Evolutionary conservation across 1,140 invertebrate species (phyloP).

Genomic region (Drosophila ohnishii): DNA sequence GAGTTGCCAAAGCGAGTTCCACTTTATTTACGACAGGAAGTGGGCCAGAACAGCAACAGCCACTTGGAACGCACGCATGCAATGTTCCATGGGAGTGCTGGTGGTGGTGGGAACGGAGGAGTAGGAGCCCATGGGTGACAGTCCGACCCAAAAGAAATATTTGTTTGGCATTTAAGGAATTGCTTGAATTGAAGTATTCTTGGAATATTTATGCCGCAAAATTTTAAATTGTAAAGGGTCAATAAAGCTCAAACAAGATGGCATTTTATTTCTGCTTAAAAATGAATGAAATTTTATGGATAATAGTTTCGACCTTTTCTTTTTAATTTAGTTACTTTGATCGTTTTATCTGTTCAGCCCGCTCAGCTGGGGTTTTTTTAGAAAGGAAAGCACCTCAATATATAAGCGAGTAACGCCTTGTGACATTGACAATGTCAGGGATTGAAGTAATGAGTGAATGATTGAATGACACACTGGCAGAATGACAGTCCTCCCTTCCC

Average conservation of each 20-base stretch:
- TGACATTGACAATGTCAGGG: slow-evolving; percentile 72
- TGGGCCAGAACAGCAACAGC: slow-evolving; percentile 69
- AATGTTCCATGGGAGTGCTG: slow-evolving; percentile 19
- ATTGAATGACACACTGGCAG: slow-evolving; percentile 53
- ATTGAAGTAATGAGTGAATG: slow-evolving; percentile 49
- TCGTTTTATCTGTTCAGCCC: too few relatives aligned
- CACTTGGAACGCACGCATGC: slow-evolving; percentile 78
- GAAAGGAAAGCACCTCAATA: background rate
- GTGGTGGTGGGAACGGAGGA: background rate
- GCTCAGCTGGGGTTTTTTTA: too few relatives aligned
- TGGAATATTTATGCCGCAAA: too few relatives aligned
- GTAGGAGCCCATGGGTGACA: slow-evolving; percentile 2
- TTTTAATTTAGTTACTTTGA: background rate
- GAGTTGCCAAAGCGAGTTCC: slow-evolving; percentile 74
- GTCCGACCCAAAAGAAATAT: slow-evolving; percentile 50
- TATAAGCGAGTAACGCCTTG: slow-evolving; percentile 28
- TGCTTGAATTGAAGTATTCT: background rate
- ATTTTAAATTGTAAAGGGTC: background rate
- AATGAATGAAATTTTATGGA: background rate
- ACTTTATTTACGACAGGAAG: slow-evolving; percentile 81
- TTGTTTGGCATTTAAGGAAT: slow-evolving; percentile 58
- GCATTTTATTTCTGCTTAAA: background rate
- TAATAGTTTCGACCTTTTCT: background rate
- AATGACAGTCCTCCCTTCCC: slow-evolving; percentile 33
- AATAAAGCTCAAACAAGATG: background rate